Base-by-base conservation (phyloP, 2,797 vertebrate genomes). In the Labeo calbasu region DNA sequence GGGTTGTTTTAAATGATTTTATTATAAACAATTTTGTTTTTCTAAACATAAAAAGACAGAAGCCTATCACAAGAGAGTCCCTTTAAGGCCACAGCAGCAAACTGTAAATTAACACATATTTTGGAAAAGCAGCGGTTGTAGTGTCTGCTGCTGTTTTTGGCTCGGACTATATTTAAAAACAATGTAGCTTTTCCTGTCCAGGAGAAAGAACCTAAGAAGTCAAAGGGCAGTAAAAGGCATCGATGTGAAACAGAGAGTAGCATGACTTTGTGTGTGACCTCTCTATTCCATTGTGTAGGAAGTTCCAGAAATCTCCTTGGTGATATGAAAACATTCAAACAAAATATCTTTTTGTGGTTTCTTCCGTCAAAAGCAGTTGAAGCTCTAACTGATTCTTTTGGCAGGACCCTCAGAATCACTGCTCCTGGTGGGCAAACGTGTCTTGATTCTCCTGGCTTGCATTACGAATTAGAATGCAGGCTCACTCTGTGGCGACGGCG, bases 401-500 rank as follows among this genome's bases (percentile, higher is more conserved):
- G 70, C 77, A 13, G 69, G 48, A 17, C 50, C 17, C 51, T 80
- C 70, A 70, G 40, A 72, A 61, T 82, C 36, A 32, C 43, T 81
- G 43, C 19, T 77, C 80, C 61, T 80, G 28, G 25, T 66, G 84
- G 75, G 78, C 40, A 73, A 66, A 78, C 51, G 23, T 82, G 84
- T 89, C 79, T 85, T 43, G 43, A 73, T 66, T n/a, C 69, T 84
- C n/a, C 75, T 81, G 80, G 73, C 82, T 89, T 90, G 80, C 84
- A 85, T 80, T 50, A 88, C 70, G 87, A 91, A 93, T 95, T 91
- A 94, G 87, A 90, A 94, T 92, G 93, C 92, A 89, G 79, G 84
- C 91, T 94, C 93, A 94, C 92, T 91, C 85, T 15, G 91, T 86
- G 90, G 79, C 86, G 88, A 94, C 91, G 92, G 91, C 89, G 36